Base-by-base conservation (phyloP, 2,888 invertebrate genomes). In the Phyto melanocephala region DNA sequence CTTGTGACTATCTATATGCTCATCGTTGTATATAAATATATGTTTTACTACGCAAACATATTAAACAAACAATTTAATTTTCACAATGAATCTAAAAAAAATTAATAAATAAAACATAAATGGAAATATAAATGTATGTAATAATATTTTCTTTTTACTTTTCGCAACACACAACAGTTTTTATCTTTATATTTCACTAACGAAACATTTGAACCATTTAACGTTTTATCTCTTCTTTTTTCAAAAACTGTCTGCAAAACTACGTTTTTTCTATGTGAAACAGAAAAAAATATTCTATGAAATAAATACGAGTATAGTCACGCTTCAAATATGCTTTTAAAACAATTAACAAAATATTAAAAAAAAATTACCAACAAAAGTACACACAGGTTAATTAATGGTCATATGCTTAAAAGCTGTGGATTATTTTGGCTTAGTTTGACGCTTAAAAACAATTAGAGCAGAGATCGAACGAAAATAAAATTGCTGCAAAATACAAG, bases 21-120 rank as follows among this genome's bases (percentile, higher is more conserved):
- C n/a, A n/a, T n/a, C n/a, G n/a, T n/a, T n/a, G n/a, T n/a, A n/a
- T n/a, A n/a, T n/a, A n/a, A n/a, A n/a, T n/a, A n/a, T n/a, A n/a
- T n/a, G n/a, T n/a, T n/a, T n/a, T n/a, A n/a, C n/a, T n/a, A n/a
- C n/a, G n/a, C n/a, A n/a, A n/a, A n/a, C n/a, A n/a, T n/a, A n/a
- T n/a, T n/a, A n/a, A n/a, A n/a, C 60, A 42, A 63, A 74, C 63
- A 45, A 15, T 74, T 74, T 63, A 20, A 33, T 72, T 72, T 72
- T 62, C 74, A 54, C 15, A 37, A 67, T 56, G 56, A 67, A 28
- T 76, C 67, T 35, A 10, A 13, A 47, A 50, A 58, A 40, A n/a
- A 47, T 17, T 35, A 15, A 28, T 0, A 37, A 37, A 17, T 24
- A 54, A 58, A 17, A 17, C 45, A 40, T 58, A 58, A 67, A 67